Base-by-base conservation (phyloP, 1,140 invertebrate species). In the Camponotus pennsylvanicus region DNA sequence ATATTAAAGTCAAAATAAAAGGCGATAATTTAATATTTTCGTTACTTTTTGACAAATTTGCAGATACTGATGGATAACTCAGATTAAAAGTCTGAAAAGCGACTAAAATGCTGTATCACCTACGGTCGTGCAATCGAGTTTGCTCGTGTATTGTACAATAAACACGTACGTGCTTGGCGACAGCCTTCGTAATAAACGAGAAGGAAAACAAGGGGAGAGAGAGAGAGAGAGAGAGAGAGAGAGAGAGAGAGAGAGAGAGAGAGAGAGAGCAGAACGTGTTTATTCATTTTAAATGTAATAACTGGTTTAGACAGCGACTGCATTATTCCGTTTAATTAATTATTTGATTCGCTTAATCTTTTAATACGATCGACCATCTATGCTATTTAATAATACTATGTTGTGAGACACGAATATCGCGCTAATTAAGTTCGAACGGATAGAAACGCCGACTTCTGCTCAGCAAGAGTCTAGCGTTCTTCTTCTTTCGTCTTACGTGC, bases 131-230 rank as follows among this genome's bases (percentile, higher is more conserved):
- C 15, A 66, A 78, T 84, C 82, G 78, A 27, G 75, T 73, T 78
- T 5, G 9, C 21, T 42, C 37, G 27, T 49, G n/a, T 40, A 42
- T 78, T 59, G 66, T 77, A 57, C 83, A 86, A 73, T 45, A 40
- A 27, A 32, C n/a, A 37, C 27, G 59, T 76, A 75, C 63, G 40
- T 82, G 63, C 32, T 86, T 69, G 49, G 57, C 32, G 40, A 85
- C 66, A 78, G 8, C 21, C 5, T 71, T 42, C 9, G 55, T 34
- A 71, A 13, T 42, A 66, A 64, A 64, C 64, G 18, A 42, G 34
- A n/a, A 55, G 59, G 32, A 57, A 42, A 55, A 75, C 7, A 37
- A 45, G 2, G 52, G 71, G 21, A 7, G 11, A 11, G 42, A 0
- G 2, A 49, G 0, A 49, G 15, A 52, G 13, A 15, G 49, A 18